These are phyloP conservation scores for Tinea semifulvella DNA, from an alignment of 2,888 invertebrate genomes.

Conservation along the genomic window DNA sequence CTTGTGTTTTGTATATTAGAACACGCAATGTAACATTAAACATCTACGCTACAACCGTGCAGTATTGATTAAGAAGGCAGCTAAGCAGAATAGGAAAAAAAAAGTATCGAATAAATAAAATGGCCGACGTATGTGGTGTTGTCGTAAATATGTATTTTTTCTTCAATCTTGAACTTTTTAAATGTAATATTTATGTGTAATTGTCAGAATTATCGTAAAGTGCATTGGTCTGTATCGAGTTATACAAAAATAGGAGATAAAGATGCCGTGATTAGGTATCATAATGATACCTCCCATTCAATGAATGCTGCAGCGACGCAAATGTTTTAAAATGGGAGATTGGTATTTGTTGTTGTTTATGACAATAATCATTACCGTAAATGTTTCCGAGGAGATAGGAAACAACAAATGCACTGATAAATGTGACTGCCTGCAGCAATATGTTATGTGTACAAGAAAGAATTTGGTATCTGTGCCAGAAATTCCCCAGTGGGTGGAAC, in stretches of 20 bases:
- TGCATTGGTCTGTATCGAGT: neutral
- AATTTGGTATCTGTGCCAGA: constrained; percentile 76
- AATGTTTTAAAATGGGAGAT: constrained; percentile 62
- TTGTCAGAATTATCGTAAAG: neutral
- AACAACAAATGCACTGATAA: constrained; percentile 69
- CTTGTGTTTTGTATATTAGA: too few species aligned
- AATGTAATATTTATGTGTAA: neutral
- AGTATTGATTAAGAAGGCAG: too few species aligned
- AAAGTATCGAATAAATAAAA: constrained; percentile 29
- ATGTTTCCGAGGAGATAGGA: constrained; percentile 39
- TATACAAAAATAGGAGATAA: constrained; percentile 22
- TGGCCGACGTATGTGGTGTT: constrained; percentile 45
- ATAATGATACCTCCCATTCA: constrained; percentile 13
- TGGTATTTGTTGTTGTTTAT: constrained; percentile 53
- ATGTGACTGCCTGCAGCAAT: constrained; percentile 77
- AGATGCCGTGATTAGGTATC: constrained; percentile 51
- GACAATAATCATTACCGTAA: constrained; percentile 36
- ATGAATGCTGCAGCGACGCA: constrained; percentile 34
- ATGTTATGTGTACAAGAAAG: constrained; percentile 79
- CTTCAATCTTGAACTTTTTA: neutral
- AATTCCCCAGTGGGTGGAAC: constrained; percentile 80
- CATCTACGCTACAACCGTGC: too few species aligned
- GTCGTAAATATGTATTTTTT: constrained; percentile 35
- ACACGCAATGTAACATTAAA: too few species aligned
- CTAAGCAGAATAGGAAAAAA: neutral